phyloP scores from a whole-genome alignment of 2,888 invertebrate species.

The Mesorhabditis sp. region DNA sequence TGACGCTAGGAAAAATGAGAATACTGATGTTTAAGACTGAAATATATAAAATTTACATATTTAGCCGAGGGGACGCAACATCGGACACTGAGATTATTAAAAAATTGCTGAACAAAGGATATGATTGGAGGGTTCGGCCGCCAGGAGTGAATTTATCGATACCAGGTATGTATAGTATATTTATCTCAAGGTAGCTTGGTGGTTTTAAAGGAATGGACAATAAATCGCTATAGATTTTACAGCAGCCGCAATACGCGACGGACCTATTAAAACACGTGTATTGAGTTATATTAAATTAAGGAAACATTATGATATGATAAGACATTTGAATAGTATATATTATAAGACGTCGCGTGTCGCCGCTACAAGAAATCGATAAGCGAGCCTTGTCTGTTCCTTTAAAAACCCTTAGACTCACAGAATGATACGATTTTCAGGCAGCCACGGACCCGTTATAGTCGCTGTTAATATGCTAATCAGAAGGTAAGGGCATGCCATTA shows the following conservation, averaged over 20 bases:
- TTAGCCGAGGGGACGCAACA: conserved; percentile 10
- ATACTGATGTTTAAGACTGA: too few species aligned
- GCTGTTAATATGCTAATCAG: conserved; percentile 46
- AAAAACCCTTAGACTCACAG: neutral
- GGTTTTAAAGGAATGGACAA: too few species aligned
- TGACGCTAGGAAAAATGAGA: too few species aligned
- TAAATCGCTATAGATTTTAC: too few species aligned
- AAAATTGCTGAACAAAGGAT: conserved; percentile 46
- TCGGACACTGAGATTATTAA: conserved; percentile 54
- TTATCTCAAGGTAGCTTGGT: too few species aligned
- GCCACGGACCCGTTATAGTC: conserved; percentile 43
- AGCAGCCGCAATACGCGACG: too few species aligned
- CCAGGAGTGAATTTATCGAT: conserved; percentile 30
- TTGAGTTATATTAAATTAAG: too few species aligned
- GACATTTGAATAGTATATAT: too few species aligned
- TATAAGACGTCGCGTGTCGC: too few species aligned
- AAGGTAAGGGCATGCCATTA: conserved; percentile 18
- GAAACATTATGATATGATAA: too few species aligned
- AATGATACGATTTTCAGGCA: conserved; percentile 11
- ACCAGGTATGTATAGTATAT: neutral
- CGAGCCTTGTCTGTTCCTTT: neutral
- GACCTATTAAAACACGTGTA: too few species aligned
- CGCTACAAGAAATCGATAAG: too few species aligned
- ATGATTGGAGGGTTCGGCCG: conserved; percentile 55
- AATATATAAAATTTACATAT: neutral